Conservation (phyloP, 2,113 vertebrate species). For the Hyaena hyaena region DNA sequence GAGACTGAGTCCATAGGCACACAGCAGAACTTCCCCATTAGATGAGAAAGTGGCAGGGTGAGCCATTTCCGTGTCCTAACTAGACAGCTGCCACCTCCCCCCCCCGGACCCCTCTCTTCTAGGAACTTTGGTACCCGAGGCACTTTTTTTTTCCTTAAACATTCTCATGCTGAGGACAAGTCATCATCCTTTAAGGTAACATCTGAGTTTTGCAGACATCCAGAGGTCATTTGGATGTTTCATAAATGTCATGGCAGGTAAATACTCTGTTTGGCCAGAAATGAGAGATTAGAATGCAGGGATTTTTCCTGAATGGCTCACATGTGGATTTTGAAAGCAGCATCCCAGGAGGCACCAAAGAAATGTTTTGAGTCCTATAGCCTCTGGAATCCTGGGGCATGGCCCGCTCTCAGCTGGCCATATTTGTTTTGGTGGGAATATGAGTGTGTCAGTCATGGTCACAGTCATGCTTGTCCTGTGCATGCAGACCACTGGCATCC, state of each 20-base stretch:
- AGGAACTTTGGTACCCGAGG: not conserved
- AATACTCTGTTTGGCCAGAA: not conserved
- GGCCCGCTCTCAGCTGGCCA: not conserved
- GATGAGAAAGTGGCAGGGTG: not conserved
- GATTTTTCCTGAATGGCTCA: not conserved
- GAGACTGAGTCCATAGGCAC: not conserved
- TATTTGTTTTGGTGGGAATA: not conserved
- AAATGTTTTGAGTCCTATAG: not conserved
- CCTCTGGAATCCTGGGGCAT: not conserved
- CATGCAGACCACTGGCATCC: fast-evolving
- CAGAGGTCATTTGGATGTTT: not conserved
- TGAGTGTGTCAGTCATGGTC: fast-evolving
- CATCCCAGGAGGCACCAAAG: not conserved
- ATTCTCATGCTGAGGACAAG: not conserved
- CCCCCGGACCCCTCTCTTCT: not conserved
- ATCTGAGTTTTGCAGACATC: slow-evolving; percentile 37
- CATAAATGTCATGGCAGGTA: not conserved
- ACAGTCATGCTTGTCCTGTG: not conserved
- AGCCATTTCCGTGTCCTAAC: not conserved
- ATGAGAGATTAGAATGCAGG: not conserved
- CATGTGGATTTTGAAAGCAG: not conserved
- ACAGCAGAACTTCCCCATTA: not conserved
- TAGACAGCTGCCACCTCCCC: not conserved
- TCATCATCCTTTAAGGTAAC: slow-evolving; percentile 22
- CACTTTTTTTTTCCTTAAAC: not conserved